Evolutionary conservation across 2,113 vertebrate genomes (phyloP).

Genomic region (Plecotus auritus): DNA sequence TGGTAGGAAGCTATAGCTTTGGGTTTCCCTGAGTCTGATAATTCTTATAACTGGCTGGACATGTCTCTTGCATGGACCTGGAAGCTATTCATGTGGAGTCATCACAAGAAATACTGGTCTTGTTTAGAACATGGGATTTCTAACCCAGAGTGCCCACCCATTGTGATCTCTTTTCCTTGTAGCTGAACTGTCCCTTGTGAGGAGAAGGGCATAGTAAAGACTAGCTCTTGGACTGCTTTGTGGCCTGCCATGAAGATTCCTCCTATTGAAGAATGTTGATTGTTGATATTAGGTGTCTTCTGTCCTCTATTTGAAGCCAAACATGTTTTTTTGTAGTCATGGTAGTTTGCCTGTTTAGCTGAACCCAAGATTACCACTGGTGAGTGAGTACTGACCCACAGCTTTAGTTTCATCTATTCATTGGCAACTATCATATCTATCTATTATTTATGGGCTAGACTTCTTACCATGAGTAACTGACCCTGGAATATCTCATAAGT

Average conservation of each 20-base stretch:
- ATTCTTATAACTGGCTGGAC: neutral
- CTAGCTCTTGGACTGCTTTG: neutral
- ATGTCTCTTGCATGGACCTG: neutral
- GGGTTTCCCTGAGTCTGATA: neutral
- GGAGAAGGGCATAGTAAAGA: neutral
- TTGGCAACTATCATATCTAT: neutral
- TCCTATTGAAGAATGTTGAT: neutral
- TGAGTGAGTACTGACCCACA: neutral
- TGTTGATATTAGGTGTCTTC: neutral
- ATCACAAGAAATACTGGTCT: neutral
- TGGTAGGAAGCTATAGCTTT: neutral
- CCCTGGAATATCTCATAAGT: neutral
- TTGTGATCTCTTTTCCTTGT: neutral
- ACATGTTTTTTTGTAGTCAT: neutral
- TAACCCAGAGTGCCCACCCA: neutral
- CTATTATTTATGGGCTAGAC: neutral
- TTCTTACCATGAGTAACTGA: neutral
- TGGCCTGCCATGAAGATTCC: neutral
- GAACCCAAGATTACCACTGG: neutral
- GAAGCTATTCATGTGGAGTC: neutral
- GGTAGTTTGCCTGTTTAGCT: neutral
- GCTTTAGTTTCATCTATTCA: neutral
- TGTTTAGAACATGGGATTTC: neutral
- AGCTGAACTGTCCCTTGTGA: neutral
- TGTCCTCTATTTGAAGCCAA: neutral